A percentile compares a stretch with the other conserved stretches of the same genome.
These are phyloP conservation scores for Nycticebus coucang DNA, from an alignment of 2,113 vertebrate species.

Conservation along the genomic window DNA sequence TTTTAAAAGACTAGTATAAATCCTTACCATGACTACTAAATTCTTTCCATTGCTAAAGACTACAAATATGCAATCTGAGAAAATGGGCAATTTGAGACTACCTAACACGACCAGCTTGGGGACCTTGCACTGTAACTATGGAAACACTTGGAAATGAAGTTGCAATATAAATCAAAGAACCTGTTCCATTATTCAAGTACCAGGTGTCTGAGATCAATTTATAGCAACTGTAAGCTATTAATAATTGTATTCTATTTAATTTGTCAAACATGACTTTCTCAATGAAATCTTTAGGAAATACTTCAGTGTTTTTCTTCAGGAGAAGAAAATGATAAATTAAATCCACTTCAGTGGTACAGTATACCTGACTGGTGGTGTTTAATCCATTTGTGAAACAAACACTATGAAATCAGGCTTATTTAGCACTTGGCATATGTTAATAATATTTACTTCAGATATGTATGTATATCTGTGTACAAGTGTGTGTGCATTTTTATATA, in stretches of 20 bases:
- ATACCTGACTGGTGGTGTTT: conserved; percentile 56
- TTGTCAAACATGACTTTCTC: conserved; percentile 73
- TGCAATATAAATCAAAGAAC: conserved; percentile 55
- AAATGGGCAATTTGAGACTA: conserved; percentile 3
- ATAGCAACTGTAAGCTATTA: conserved; percentile 71
- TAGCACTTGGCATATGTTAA: background rate
- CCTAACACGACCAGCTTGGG: conserved; percentile 45
- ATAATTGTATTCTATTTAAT: conserved; percentile 76
- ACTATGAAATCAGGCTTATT: conserved; percentile 15
- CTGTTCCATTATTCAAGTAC: conserved; percentile 27
- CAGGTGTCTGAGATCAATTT: conserved; percentile 46
- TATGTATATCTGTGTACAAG: background rate
- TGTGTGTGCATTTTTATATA: background rate
- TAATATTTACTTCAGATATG: background rate
- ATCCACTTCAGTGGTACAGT: conserved; percentile 66
- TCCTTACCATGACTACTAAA: background rate
- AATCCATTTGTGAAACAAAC: conserved; percentile 51
- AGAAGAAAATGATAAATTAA: conserved; percentile 71
- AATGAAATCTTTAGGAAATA: conserved; percentile 80
- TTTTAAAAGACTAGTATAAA: background rate
- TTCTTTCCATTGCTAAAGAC: background rate
- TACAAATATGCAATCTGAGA: conserved; percentile 41
- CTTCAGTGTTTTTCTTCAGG: conserved; percentile 70
- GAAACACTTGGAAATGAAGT: conserved; percentile 69
- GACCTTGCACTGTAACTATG: conserved; percentile 58